These are phyloP conservation scores for Rhagophthalmus giganteus DNA, from an alignment of 2,888 invertebrate genomes.

Conservation along the genomic window DNA sequence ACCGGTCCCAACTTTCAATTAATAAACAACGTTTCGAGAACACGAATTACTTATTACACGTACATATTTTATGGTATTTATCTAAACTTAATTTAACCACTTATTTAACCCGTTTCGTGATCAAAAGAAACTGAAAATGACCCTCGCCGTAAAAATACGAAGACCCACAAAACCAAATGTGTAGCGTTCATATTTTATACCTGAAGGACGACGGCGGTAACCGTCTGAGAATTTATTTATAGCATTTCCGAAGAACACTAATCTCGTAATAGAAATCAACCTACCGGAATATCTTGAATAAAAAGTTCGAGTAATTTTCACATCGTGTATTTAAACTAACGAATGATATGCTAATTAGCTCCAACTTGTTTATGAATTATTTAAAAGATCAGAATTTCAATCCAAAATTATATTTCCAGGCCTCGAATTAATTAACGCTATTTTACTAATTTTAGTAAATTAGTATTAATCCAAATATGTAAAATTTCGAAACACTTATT, in stretches of 20 bases:
- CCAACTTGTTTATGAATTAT: no score
- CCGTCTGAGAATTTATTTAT: slow-evolving; percentile 23
- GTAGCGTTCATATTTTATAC: slow-evolving; percentile 13
- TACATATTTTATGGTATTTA: slow-evolving; percentile 13
- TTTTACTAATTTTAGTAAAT: no score
- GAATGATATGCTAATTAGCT: no score
- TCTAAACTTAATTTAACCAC: slow-evolving; percentile 8
- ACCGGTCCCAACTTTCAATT: slow-evolving; percentile 32
- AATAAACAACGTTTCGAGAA: slow-evolving; percentile 27
- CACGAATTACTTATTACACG: slow-evolving; percentile 19
- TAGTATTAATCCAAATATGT: no score
- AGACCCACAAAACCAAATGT: slow-evolving; percentile 1
- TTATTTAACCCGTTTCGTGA: slow-evolving; percentile 7
- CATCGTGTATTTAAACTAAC: no score
- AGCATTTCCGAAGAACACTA: slow-evolving; percentile 23
- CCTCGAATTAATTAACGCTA: no score
- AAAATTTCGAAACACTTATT: no score
- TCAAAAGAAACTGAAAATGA: no score
- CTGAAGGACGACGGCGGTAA: slow-evolving; percentile 15
- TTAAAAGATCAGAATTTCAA: no score
- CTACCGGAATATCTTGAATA: slow-evolving; percentile 15
- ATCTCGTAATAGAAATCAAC: slow-evolving; percentile 16
- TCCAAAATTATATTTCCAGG: no score
- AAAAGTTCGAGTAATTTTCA: no score
- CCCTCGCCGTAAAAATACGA: no score